These are phyloP conservation scores for Sula dactylatra DNA, from an alignment of 2,113 vertebrate species.

Conservation along the genomic window DNA sequence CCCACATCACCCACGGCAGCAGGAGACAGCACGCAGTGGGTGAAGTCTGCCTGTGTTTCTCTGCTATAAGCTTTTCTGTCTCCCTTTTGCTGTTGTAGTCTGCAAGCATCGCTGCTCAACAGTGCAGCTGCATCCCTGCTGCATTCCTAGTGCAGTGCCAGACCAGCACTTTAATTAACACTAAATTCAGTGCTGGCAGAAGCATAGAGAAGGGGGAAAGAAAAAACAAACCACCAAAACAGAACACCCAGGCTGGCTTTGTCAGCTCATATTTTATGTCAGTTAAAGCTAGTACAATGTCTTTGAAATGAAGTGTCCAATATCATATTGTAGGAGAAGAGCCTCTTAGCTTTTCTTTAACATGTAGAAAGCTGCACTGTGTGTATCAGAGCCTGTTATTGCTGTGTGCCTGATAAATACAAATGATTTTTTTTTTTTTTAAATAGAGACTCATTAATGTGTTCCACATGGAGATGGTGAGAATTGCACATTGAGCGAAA, in stretches of 20 bases:
- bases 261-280: not conserved
- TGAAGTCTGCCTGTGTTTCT: rapidly evolving
- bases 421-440: not conserved
- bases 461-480: not conserved
- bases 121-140: not conserved
- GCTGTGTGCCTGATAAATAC: not conserved
- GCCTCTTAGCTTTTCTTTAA: not conserved
- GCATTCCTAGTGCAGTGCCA: not conserved
- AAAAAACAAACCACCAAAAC: not conserved
- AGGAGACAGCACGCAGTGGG: not conserved
- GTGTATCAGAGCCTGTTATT: not conserved
- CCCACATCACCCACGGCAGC: rapidly evolving
- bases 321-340: not conserved
- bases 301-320: not conserved
- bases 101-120: not conserved
- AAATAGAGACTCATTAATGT: not conserved
- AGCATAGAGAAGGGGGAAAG: not conserved
- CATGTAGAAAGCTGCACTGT: not conserved
- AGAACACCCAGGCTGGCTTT: not conserved
- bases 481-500: not conserved
- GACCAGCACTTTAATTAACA: not conserved
- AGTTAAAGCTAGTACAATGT: not conserved
- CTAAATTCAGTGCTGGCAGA: not conserved
- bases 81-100: not conserved
- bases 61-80: not conserved